These are phyloP conservation scores for Cactoblastis cactorum DNA, from an alignment of 2,888 invertebrate species.

Conservation along the genomic window DNA sequence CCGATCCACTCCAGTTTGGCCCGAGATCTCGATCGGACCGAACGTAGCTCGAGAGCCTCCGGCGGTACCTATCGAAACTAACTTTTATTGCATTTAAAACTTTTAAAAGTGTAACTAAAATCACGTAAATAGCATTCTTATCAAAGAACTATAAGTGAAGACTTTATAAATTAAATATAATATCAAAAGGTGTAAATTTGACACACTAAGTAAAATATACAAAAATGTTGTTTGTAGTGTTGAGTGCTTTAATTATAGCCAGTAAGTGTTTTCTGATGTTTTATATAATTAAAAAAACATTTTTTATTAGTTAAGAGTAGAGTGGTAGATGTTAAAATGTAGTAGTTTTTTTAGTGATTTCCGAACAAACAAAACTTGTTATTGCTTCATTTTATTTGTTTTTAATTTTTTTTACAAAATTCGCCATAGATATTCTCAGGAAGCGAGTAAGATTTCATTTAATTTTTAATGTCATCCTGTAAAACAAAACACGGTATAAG, in stretches of 20 bases:
- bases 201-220: background rate
- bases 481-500: too few relatives aligned
- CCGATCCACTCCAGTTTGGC: conserved; percentile 32
- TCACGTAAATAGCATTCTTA: background rate
- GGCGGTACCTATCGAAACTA: background rate
- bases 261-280: conserved; percentile 25
- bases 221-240: conserved; percentile 21
- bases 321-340: too few relatives aligned
- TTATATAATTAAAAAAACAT: too few relatives aligned
- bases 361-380: too few relatives aligned
- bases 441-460: too few relatives aligned
- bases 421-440: too few relatives aligned
- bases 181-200: background rate
- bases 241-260: conserved; percentile 26
- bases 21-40: conserved; percentile 28
- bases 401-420: too few relatives aligned
- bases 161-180: background rate
- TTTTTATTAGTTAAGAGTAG: too few relatives aligned
- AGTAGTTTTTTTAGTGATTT: too few relatives aligned
- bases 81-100: background rate
- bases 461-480: too few relatives aligned
- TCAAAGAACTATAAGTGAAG: background rate
- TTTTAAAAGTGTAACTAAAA: background rate
- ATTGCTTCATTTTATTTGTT: too few relatives aligned
- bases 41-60: conserved; percentile 21